A percentile compares a stretch with the other conserved stretches of the same genome.
Conservation (phyloP, 2,113 vertebrate genomes). For the Bubalus kerabau region DNA sequence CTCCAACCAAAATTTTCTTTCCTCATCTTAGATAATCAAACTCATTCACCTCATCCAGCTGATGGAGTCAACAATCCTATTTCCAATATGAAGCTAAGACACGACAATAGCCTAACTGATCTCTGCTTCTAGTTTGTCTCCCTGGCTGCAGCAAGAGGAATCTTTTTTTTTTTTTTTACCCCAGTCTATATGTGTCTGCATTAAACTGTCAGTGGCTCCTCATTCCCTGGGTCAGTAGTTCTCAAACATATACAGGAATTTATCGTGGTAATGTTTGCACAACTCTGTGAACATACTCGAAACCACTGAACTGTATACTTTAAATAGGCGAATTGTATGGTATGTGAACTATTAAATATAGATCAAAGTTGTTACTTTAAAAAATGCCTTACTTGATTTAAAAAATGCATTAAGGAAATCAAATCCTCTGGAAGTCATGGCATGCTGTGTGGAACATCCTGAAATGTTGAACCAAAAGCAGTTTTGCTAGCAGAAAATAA, state of each 20-base stretch:
- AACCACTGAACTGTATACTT: background rate
- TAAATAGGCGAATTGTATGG: background rate
- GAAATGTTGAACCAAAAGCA: background rate
- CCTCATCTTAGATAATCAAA: background rate
- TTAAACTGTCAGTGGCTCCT: background rate
- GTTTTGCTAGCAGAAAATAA: background rate
- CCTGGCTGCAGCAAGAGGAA: background rate
- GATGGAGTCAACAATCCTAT: background rate
- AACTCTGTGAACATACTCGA: background rate
- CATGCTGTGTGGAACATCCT: background rate
- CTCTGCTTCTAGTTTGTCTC: background rate
- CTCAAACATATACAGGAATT: background rate
- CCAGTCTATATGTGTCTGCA: background rate
- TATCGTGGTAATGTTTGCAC: background rate
- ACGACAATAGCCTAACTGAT: background rate
- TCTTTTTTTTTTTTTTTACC: background rate
- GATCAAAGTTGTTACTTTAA: background rate
- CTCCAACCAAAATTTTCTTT: background rate
- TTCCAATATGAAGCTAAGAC: background rate
- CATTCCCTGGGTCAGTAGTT: background rate
- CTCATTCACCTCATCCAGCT: background rate
- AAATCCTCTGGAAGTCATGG: background rate
- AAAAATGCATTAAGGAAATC: background rate
- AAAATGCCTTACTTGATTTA: background rate
- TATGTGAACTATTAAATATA: background rate